These are phyloP conservation scores for Aporophyla lueneburgensis DNA, from an alignment of 2,888 invertebrate species.

Conservation along the genomic window DNA sequence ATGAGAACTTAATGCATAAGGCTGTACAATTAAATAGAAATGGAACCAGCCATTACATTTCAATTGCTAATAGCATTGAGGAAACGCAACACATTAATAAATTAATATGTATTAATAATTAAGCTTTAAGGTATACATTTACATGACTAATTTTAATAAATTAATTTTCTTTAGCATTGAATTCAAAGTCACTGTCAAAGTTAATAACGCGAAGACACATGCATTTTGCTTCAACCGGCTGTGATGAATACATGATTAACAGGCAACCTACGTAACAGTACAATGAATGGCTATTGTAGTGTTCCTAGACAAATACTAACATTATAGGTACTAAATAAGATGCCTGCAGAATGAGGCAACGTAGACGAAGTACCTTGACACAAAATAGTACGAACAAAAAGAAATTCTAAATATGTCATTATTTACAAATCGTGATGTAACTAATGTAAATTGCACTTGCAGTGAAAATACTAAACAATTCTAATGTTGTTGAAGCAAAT, in stretches of 20 bases:
- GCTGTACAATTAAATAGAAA: background rate
- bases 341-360: slow-evolving; percentile 50
- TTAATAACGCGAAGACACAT: slow-evolving; percentile 33
- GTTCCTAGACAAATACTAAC: slow-evolving; percentile 41
- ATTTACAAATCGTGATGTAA: slow-evolving; percentile 40
- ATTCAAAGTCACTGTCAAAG: slow-evolving; percentile 62
- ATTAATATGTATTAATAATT: slow-evolving; percentile 19
- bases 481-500: slow-evolving; percentile 5
- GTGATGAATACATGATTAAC: slow-evolving; percentile 56
- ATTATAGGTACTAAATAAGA: slow-evolving; percentile 51
- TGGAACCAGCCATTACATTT: background rate
- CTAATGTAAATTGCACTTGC: slow-evolving; percentile 28
- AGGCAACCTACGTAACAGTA: slow-evolving; percentile 36
- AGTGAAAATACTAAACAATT: slow-evolving; percentile 38
- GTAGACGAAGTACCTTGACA: slow-evolving; percentile 61
- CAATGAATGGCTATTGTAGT: slow-evolving; percentile 60
- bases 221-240: slow-evolving; percentile 37
- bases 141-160: slow-evolving; percentile 11
- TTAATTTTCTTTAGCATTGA: slow-evolving; percentile 46
- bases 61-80: background rate
- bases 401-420: slow-evolving; percentile 51
- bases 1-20: background rate
- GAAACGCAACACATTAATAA: background rate
- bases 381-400: slow-evolving; percentile 50
- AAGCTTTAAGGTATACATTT: background rate